Evolutionary conservation across 2,888 invertebrate species (phyloP).

Genomic region (Mactromeris polynyma): DNA sequence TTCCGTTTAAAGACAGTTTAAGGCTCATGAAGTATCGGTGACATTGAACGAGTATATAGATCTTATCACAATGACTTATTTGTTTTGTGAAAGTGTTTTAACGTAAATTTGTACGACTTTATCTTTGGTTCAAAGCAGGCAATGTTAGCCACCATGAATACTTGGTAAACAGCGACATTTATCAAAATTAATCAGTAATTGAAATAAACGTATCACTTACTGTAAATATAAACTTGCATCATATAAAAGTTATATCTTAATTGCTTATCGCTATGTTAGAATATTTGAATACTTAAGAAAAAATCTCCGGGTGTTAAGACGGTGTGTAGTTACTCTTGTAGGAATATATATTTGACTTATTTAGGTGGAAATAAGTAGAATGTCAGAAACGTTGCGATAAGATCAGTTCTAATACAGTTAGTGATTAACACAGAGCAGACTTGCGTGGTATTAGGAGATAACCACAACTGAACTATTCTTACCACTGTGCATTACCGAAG

Average conservation of each 20-base stretch:
- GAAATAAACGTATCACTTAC: conserved; percentile 5
- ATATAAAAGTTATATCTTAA: not conserved
- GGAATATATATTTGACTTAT: not conserved
- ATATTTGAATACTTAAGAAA: not conserved
- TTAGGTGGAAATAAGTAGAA: not conserved
- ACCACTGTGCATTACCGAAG: not conserved
- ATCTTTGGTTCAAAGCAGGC: conserved; percentile 4
- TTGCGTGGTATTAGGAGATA: not conserved
- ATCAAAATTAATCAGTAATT: conserved; percentile 14
- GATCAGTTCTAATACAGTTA: not conserved
- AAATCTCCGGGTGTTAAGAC: not conserved
- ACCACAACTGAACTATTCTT: not conserved
- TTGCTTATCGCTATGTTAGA: not conserved
- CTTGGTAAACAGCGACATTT: not conserved
- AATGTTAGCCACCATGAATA: not conserved
- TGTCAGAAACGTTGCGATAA: not conserved
- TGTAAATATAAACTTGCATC: not conserved
- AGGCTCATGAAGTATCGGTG: not conserved
- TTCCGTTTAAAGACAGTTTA: too few species aligned
- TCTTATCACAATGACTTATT: not conserved
- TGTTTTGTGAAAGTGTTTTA: not conserved
- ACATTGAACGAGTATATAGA: not conserved
- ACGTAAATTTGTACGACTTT: not conserved
- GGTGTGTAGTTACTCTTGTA: not conserved
- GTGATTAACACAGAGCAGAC: not conserved